Evolutionary conservation across 2,888 invertebrate genomes (phyloP), one percentile per base, ranked within the genome.

Genomic region (Brachypalpus laphriformis): DNA sequence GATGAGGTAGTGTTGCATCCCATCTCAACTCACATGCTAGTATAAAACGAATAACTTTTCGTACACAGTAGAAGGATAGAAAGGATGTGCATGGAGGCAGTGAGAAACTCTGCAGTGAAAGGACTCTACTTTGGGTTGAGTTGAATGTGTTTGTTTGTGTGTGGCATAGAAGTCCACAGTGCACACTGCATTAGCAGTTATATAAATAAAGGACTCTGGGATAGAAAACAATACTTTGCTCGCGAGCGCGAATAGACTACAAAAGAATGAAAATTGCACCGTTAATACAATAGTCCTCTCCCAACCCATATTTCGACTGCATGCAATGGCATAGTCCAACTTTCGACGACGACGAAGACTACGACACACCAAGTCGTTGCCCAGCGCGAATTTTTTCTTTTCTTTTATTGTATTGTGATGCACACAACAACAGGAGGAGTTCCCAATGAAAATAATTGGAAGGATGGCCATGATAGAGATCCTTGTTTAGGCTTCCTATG

Each of bases 151-250:
- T 9, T 49, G 42, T 66, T 54, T 74, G 66, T 37, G 11, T 42
- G 51, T 51, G 59, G 16, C 66, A 81, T 81, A 49, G 56, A 82
- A 68, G 40, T 70, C 16, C 18, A 65, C 65, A 54, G 42, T 68
- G 54, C 51, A 72, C 77, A 75, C 78, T 83, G 66, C 75, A 85
- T 85, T 80, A 85, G 80, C 51, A 70, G 72, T 74, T 74, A 72
- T 66, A 82, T 49, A 82, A 82, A 82, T 75, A 82, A 76, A 78
- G 57, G 56, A 75, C 75, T 49, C 25, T 49, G 40, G 14, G 66
- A 49, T 51, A 49, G 54, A 63, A 76, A 37, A 59, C 70, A 66
- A 77, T 63, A 34, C 51, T 61, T 42, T 28, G 9, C 40, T 51
- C 49, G 68, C 42, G 22, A 56, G 18, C 68, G 66, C 75, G 56